Conservation (phyloP, 2,888 invertebrate genomes). For the Maniola hyperantus region DNA sequence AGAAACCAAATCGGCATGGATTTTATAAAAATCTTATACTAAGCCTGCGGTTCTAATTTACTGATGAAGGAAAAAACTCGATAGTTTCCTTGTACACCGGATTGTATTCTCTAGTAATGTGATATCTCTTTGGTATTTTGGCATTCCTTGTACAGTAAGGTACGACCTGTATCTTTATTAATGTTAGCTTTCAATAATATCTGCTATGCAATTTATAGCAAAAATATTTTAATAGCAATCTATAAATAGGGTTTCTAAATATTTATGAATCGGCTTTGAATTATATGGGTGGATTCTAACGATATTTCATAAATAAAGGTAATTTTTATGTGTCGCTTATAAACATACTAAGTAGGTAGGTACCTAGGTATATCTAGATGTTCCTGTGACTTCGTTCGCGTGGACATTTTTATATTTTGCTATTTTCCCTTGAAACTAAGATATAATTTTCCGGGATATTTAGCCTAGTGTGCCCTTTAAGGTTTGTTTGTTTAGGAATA, state of each 20-base stretch:
- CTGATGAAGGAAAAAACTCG: too few relatives aligned
- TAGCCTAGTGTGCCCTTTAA: too few relatives aligned
- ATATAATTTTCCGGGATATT: too few relatives aligned
- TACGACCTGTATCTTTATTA: conserved; percentile 37
- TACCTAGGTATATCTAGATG: too few relatives aligned
- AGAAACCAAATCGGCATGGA: too few relatives aligned
- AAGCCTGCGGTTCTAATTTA: too few relatives aligned
- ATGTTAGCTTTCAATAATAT: conserved; percentile 37
- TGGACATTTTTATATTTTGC: not conserved
- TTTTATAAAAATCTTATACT: too few relatives aligned
- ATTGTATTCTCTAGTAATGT: not conserved
- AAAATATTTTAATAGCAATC: conserved; percentile 34
- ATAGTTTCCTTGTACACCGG: too few relatives aligned
- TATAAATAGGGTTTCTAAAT: conserved; percentile 35
- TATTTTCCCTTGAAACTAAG: not conserved
- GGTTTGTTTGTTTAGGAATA: too few relatives aligned
- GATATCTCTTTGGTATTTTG: not conserved
- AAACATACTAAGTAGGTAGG: too few relatives aligned
- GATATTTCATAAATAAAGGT: conserved; percentile 10
- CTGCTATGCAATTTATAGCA: conserved; percentile 32
- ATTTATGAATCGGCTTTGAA: conserved; percentile 31
- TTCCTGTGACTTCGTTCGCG: not conserved
- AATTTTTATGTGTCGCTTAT: conserved; percentile 10
- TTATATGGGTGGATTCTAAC: conserved; percentile 4
- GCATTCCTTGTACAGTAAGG: conserved; percentile 30